Base-by-base conservation (phyloP, 2,797 vertebrate genomes). In the Sebastes vulpes region DNA sequence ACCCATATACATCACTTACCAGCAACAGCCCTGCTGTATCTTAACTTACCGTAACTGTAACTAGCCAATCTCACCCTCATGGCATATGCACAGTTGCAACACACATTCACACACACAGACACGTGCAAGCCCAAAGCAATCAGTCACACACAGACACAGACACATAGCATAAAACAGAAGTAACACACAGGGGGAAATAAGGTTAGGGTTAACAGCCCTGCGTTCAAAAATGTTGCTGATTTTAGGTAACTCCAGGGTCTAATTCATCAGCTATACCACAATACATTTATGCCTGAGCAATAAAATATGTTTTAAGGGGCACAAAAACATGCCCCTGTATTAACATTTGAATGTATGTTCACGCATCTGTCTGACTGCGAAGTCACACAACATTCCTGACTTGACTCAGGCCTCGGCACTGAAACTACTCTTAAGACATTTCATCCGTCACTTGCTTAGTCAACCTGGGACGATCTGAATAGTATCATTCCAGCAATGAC, bases 1-100 rank as follows among this genome's bases (percentile, higher is more conserved):
- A 96, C 95, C 95, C 90, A 94, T 77, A 95, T 95, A 93, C 84
- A 90, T 68, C 90, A 91, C 83, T 96, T 96, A 96, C 96, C 95
- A 96, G 96, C 94, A 96, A 86, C 73, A 84, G 81, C 70, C 9
- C 48, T 77, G 82, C 74, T 89, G 63, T 84, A 79, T 83, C 65
- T 86, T 77, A 56, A 81, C 77, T 96, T 96, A 95, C 95, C 53
- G 94, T 96, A 96, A 96, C 75, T 72, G 76, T 87, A 86, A 81
- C 32, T 81, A 93, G 83, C 83, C 86, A 20, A 38, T n/a, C 81
- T 93, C 83, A 90, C 82, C 77, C 84, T 84, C 46, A 53, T 72
- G 84, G 42, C 82, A 90, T 72, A 82, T 71, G 61, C 75, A 79
- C 23, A 56, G 21, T 65, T 82, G 59, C 84, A 75, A 84, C 20